Conservation (phyloP, 2,113 vertebrate genomes). For the Chroicocephalus ridibundus region DNA sequence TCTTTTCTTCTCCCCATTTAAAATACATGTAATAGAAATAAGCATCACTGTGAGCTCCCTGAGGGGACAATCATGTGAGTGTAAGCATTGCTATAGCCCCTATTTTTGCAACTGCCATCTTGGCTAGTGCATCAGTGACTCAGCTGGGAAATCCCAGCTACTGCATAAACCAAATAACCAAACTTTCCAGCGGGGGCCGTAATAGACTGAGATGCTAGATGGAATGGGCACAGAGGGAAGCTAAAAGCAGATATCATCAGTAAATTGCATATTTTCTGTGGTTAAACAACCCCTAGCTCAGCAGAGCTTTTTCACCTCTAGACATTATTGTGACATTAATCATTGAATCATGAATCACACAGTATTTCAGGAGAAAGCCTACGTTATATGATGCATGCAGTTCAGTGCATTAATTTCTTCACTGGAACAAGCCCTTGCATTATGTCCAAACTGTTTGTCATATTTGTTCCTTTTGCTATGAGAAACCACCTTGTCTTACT, state of each 20-base stretch:
- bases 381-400: background rate
- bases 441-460: background rate
- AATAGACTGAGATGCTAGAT: background rate
- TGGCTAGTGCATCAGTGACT: background rate
- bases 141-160: conserved; percentile 37
- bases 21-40: background rate
- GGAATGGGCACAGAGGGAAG: conserved; percentile 20
- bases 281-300: conserved; percentile 8
- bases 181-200: background rate
- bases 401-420: background rate
- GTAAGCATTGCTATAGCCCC: background rate
- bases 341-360: background rate
- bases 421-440: background rate
- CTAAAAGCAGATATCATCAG: conserved; percentile 20
- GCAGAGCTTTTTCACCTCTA: conserved; percentile 8
- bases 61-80: background rate
- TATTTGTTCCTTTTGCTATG: background rate
- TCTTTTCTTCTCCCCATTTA: background rate
- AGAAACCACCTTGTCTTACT: background rate
- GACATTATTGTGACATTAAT: background rate
- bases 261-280: conserved; percentile 24
- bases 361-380: background rate
- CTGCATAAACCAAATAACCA: conserved; percentile 17
- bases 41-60: background rate
- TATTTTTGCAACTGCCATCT: background rate